Conservation (phyloP, 2,797 vertebrate genomes). For the Balearica regulorum region DNA sequence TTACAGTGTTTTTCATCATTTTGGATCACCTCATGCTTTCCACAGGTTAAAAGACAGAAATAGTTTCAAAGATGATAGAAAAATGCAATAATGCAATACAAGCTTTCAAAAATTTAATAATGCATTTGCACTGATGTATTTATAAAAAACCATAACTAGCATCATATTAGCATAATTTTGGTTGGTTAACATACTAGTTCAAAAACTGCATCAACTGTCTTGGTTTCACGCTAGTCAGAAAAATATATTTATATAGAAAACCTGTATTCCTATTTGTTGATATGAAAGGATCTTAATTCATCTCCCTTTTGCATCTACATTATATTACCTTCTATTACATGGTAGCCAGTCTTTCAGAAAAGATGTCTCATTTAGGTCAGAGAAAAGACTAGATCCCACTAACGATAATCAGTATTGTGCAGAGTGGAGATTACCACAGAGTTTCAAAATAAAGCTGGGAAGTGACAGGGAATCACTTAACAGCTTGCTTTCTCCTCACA, state of each 20-base stretch:
- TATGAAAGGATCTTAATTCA: not conserved
- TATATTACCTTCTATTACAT: not conserved
- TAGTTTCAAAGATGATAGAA: not conserved
- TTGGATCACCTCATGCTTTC: not conserved
- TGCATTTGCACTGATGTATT: not conserved
- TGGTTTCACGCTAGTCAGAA: not conserved
- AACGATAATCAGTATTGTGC: not conserved
- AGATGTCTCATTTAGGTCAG: not conserved
- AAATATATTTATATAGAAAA: not conserved
- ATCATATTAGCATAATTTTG: not conserved
- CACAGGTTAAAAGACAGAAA: not conserved
- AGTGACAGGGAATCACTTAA: not conserved
- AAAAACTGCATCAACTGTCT: not conserved
- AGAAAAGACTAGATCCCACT: not conserved
- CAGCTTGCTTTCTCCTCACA: not conserved
- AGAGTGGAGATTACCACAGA: not conserved
- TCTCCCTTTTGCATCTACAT: not conserved
- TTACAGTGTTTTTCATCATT: not conserved
- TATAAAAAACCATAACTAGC: not conserved
- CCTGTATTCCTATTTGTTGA: not conserved
- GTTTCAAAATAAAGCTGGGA: not conserved
- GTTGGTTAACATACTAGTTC: not conserved
- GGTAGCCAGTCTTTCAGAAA: not conserved
- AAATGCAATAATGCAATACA: not conserved
- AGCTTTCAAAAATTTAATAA: not conserved